phyloP scores from a whole-genome alignment of 1,140 invertebrate species.

The Nomia melanderi region DNA sequence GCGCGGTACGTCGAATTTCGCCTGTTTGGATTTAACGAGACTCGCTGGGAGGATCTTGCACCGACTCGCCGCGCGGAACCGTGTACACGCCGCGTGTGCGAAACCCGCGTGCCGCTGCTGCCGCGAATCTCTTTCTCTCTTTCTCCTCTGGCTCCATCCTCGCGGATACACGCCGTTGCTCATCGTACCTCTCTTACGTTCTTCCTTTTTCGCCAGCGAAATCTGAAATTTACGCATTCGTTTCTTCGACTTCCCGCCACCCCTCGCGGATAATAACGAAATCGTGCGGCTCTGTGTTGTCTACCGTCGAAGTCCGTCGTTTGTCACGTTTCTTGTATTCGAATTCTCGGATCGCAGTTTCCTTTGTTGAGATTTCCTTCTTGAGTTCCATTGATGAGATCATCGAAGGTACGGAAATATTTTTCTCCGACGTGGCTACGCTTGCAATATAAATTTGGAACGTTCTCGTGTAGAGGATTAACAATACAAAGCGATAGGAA shows the following conservation, averaged over 20 bases:
- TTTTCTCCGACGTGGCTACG: too few species aligned
- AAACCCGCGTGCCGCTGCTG: background rate
- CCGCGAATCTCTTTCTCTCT: too few species aligned
- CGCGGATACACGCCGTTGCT: background rate
- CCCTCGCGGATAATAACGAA: background rate
- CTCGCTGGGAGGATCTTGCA: conserved; percentile 51
- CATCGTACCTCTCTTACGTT: background rate
- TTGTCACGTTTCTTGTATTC: too few species aligned
- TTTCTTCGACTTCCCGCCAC: background rate
- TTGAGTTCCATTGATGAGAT: too few species aligned
- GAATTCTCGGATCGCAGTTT: too few species aligned
- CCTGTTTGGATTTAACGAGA: conserved; percentile 66
- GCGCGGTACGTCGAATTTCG: conserved; percentile 64
- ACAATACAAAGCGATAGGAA: too few species aligned
- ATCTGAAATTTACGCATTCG: conserved; percentile 9
- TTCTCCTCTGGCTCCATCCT: background rate
- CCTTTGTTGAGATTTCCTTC: too few species aligned
- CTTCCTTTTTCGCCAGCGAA: background rate
- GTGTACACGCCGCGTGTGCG: background rate
- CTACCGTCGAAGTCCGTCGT: conserved; percentile 1
- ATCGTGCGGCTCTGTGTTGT: background rate
- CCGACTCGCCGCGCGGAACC: background rate
- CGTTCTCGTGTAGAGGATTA: too few species aligned
- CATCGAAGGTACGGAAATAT: too few species aligned
- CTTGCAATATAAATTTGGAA: too few species aligned